Evolutionary conservation across 1,140 invertebrate species (phyloP).

Genomic region (Phthorimaea operculella): DNA sequence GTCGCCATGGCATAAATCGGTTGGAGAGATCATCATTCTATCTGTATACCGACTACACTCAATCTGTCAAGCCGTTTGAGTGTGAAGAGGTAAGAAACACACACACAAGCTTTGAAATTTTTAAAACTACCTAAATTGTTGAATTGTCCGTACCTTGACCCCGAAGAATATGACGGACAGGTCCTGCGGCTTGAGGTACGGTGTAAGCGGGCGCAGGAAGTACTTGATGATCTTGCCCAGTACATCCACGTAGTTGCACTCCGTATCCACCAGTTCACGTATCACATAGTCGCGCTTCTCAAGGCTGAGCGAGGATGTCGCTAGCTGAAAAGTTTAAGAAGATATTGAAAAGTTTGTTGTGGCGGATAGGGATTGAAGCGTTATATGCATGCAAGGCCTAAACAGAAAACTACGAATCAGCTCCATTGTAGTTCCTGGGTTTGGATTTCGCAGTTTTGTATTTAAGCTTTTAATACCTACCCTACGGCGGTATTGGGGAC

Average conservation of each 20-base stretch:
- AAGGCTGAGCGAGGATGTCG: constrained; percentile 71
- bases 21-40: too few relatives aligned
- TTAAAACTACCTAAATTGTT: neutral
- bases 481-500: too few relatives aligned
- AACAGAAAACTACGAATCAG: too few relatives aligned
- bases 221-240: constrained; percentile 86
- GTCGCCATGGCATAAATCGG: too few relatives aligned
- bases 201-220: constrained; percentile 83
- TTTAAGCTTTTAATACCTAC: too few relatives aligned
- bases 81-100: too few relatives aligned
- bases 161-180: constrained; percentile 85
- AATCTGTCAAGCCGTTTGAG: too few relatives aligned
- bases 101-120: too few relatives aligned
- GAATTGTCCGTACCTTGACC: constrained; percentile 75
- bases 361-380: neutral
- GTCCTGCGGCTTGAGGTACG: constrained; percentile 79
- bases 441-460: too few relatives aligned
- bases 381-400: too few relatives aligned
- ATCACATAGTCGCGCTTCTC: constrained; percentile 97
- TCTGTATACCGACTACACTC: too few relatives aligned
- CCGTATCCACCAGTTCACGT: constrained; percentile 95
- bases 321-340: constrained; percentile 57
- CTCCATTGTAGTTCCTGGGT: too few relatives aligned
- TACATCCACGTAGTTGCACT: constrained; percentile 96
- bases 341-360: neutral